A percentile compares a stretch with the other conserved stretches of the same genome.
Conservation (phyloP, 2,113 vertebrate genomes). For the Oreotrochilus melanogaster region DNA sequence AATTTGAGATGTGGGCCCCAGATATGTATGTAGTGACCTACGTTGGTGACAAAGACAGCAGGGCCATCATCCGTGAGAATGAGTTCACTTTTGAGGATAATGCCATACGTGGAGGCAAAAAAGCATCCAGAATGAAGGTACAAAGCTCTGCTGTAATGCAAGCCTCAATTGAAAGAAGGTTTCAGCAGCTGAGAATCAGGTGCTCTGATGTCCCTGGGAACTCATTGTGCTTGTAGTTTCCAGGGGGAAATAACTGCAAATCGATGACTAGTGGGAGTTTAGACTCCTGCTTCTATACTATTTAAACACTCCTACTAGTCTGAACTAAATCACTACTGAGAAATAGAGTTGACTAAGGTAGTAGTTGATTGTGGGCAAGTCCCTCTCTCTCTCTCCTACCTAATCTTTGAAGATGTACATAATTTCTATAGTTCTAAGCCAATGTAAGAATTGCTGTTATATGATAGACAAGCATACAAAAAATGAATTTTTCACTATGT, state of each 20-base stretch:
- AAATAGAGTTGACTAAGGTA: not conserved
- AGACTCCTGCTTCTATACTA: not conserved
- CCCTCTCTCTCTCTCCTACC: not conserved
- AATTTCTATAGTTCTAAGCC: not conserved
- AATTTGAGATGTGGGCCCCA: constrained; percentile 99
- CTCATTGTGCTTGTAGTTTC: not conserved
- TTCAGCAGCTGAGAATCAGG: not conserved
- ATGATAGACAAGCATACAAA: not conserved
- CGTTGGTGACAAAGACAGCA: constrained; percentile 94
- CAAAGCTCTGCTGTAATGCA: not conserved
- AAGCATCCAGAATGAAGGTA: constrained; percentile 97
- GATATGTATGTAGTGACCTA: constrained; percentile 99
- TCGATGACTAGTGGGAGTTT: not conserved
- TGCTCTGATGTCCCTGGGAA: not conserved
- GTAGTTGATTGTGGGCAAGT: not conserved
- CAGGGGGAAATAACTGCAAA: not conserved
- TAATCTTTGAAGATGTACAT: not conserved
- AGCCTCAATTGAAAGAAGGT: not conserved
- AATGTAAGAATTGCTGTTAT: not conserved
- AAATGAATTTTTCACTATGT: not conserved
- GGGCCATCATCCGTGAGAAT: constrained; percentile 95
- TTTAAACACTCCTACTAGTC: not conserved
- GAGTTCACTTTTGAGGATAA: constrained; percentile 98
- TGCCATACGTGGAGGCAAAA: constrained; percentile 95
- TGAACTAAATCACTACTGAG: not conserved